Base-by-base conservation (phyloP, 2,113 vertebrate genomes). In the Brienomyrus longianalis region DNA sequence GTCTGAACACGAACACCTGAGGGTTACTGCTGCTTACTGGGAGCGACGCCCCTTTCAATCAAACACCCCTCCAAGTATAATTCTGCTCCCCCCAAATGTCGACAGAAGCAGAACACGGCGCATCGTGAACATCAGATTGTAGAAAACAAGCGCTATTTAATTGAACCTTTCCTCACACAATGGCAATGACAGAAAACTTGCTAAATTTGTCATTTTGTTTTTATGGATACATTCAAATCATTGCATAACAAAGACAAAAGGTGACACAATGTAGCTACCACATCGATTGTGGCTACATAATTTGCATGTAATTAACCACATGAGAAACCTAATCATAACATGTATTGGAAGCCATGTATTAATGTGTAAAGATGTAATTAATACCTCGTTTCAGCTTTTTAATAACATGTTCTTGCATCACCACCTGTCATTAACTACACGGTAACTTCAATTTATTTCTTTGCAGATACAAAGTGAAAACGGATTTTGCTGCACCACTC, bases 401-500 rank as follows among this genome's bases (percentile, higher is more conserved):
- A 84, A 59, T 59, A 31, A 19, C 43, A 84, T 54, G 85, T 17
- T 56, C 48, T 21, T 35, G 27, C 27, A 21, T 87, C 85, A 56
- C 15, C 27, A 39, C 51, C 17, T 87, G n/a, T 87, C 80, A 91
- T 89, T 94, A 94, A 95, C 95, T 89, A 88, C 86, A 95, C 93
- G 19, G 10, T 66, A 54, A 80, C 93, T 88, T 92, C 92, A 92
- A 92, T 70, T 91, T 91, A 89, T 89, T 62, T 92, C 80, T 86
- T 48, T 84, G 87, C 89, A 85, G 90, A 86, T 92, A 31, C n/a
- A 95, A 95, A 94, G 95, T 94, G 93, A 96, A 96, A 94, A 92
- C 94, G 8, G 2, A n/a, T 43, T 84, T 84, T 47, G 1, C 8
- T 84, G 95, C 95, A 94, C 94, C 95, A 95, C 96, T 95, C 93